Evolutionary conservation across 2,888 invertebrate species (phyloP), one percentile per base, ranked within the genome.

Genomic region (Lysandra coridon): DNA sequence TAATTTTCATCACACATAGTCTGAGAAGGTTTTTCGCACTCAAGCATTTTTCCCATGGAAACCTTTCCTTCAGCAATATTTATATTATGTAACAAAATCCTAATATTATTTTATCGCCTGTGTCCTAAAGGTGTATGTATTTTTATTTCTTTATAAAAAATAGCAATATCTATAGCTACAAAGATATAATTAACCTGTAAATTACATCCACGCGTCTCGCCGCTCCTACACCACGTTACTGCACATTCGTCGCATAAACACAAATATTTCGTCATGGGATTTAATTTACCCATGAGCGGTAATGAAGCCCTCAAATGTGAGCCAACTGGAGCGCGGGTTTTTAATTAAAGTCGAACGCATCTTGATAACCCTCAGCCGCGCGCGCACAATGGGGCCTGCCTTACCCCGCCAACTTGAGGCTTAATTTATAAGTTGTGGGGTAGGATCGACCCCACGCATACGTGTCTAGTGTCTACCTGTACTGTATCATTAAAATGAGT

Each of bases 321-420:
- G 80, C 78, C 78, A 83, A 83, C 81, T 82, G 83, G 83, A 81
- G 83, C 83, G 82, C 23, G 78, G 75, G 79, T 80, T 83, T 83
- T 83, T 83, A 83, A 83, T 83, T 83, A 83, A 83, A 82, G 79
- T 77, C 79, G 81, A 81, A 79, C 81, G 79, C 82, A 82, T 81
- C 82, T 82, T 80, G 81, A 82, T 81, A 79, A 79, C 81, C 69
- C 80, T 78, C 81, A 69, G 69, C 69, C 69, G 69, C 69, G 69
- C 69, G 33, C 69, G 33, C 69, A 69, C 17, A 69, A 69, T 33
- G 37, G 69, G 64, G 33, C 14, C 64, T 7, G 64, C 69, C 69
- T 69, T 33, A 69, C 69, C 69, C 69, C 69, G 69, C 69, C 69
- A 69, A 69, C 64, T 69, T 77, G 69, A 76, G 76, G 62, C 53